Evolutionary conservation across 2,113 vertebrate genomes (phyloP).

Genomic region (Noctilio leporinus): DNA sequence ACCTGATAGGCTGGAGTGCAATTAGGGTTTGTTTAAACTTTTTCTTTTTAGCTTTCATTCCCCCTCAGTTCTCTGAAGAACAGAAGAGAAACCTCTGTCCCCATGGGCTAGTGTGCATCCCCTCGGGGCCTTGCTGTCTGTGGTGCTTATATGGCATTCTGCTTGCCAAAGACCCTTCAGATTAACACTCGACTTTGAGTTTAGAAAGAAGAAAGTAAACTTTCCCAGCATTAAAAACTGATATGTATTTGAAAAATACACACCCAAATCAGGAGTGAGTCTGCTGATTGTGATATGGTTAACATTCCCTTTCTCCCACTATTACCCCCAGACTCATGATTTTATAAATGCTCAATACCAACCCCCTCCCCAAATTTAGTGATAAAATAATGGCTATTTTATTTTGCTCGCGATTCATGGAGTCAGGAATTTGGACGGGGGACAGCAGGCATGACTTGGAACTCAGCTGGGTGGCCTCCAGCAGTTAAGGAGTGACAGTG

Average conservation of each 20-base stretch:
- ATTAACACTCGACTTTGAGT: neutral
- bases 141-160: neutral
- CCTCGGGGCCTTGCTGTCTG: neutral
- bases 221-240: neutral
- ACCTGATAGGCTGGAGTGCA: neutral
- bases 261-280: neutral
- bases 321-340: neutral
- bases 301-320: neutral
- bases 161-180: neutral
- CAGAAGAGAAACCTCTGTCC: neutral
- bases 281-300: neutral
- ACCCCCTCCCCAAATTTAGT: neutral
- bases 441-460: neutral
- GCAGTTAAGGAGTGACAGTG: neutral
- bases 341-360: neutral
- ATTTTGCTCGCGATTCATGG: neutral
- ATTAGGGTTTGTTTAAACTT: neutral
- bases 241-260: neutral
- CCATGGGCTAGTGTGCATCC: neutral
- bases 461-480: neutral
- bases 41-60: slow-evolving; percentile 36
- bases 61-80: neutral
- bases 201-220: slow-evolving; percentile 23
- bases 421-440: neutral
- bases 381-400: neutral